Conservation (phyloP, 1,140 invertebrate species). For the Metaphire vulgaris region DNA sequence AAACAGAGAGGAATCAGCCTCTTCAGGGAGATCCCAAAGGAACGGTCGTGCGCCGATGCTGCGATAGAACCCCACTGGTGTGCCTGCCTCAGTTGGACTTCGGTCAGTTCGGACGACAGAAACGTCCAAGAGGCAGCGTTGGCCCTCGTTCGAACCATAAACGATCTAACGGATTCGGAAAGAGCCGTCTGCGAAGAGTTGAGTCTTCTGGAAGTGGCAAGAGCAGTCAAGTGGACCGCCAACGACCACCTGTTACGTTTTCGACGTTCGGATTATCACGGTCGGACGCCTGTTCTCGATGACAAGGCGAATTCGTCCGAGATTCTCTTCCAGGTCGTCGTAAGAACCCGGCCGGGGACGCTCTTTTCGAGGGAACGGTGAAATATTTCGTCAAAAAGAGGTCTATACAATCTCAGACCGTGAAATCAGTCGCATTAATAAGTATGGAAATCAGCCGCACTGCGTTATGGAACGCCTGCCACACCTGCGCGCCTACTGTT, state of each 20-base stretch:
- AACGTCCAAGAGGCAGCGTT: slow-evolving; percentile 49
- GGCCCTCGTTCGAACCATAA: slow-evolving; percentile 60
- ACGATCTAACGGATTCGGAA: slow-evolving; percentile 58
- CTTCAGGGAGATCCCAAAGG: slow-evolving; percentile 57
- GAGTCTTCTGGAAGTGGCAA: slow-evolving; percentile 56
- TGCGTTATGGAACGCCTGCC: slow-evolving; percentile 59
- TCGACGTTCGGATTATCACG: too few species aligned
- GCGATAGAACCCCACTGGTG: slow-evolving; percentile 92
- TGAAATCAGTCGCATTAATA: slow-evolving; percentile 79
- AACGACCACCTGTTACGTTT: slow-evolving; percentile 66
- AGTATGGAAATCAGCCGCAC: slow-evolving; percentile 68
- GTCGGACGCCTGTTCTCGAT: too few species aligned
- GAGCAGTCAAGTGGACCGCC: slow-evolving; percentile 46
- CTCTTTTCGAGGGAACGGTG: slow-evolving; percentile 68
- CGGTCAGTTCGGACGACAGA: slow-evolving; percentile 39
- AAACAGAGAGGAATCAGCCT: slow-evolving; percentile 61
- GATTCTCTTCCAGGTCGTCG: slow-evolving; percentile 55
- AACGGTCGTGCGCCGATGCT: slow-evolving; percentile 74
- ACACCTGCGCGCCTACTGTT: slow-evolving; percentile 42
- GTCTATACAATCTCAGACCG: slow-evolving; percentile 62
- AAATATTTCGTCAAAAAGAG: slow-evolving; percentile 60
- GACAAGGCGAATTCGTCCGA: too few species aligned
- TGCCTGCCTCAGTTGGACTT: slow-evolving; percentile 73
- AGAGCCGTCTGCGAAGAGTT: slow-evolving; percentile 61
- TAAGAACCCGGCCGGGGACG: slow-evolving; percentile 68